These are phyloP conservation scores for Gambusia yucatana DNA, from an alignment of 2,797 vertebrate species.

Conservation along the genomic window DNA sequence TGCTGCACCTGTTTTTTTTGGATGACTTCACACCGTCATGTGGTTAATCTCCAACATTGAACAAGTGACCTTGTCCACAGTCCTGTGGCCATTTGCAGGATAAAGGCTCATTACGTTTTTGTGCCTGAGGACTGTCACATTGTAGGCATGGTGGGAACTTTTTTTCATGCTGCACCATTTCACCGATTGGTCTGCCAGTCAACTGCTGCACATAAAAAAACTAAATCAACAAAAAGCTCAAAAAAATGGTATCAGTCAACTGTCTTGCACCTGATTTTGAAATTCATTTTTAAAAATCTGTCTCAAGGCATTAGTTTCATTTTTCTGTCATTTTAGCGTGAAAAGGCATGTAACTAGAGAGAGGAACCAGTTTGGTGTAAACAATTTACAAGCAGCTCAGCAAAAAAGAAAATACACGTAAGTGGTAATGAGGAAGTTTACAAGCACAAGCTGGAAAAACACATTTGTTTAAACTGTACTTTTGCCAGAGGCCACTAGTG, in stretches of 20 bases:
- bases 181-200: neutral
- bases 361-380: neutral
- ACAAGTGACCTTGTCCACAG: slow-evolving; percentile 15
- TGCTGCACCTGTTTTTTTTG: neutral
- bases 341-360: neutral
- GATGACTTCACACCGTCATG: slow-evolving; percentile 18
- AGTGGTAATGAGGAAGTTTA: neutral
- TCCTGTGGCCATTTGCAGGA: slow-evolving; percentile 16
- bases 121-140: slow-evolving; percentile 16
- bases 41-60: slow-evolving; percentile 29
- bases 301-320: neutral
- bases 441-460: neutral
- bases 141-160: neutral
- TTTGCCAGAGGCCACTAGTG: neutral
- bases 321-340: neutral
- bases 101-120: slow-evolving; percentile 13
- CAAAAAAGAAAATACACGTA: neutral
- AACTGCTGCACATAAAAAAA: neutral
- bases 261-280: neutral
- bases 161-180: neutral
- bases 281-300: neutral
- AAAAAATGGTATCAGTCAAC: neutral
- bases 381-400: neutral
- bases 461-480: neutral
- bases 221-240: neutral